Evolutionary conservation across 2,113 vertebrate species (phyloP).

Genomic region (Tragelaphus scriptus): DNA sequence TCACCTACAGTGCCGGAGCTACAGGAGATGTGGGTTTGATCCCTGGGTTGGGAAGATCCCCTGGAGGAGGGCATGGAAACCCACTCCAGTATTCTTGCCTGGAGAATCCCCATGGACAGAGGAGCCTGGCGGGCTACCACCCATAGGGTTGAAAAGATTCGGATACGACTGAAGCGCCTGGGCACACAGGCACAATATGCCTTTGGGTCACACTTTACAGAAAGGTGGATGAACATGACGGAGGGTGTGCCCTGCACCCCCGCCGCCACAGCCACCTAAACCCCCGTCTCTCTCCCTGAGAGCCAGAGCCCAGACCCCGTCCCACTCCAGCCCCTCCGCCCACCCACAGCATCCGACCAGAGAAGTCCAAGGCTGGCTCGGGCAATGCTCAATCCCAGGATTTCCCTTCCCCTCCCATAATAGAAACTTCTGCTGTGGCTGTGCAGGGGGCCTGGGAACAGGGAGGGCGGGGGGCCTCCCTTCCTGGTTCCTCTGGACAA

Average conservation of each 20-base stretch:
- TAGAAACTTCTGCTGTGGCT: not conserved
- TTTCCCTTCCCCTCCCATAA: not conserved
- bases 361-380: not conserved
- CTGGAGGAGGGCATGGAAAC: not conserved
- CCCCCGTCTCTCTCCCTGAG: not conserved
- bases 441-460: not conserved
- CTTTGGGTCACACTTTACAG: not conserved
- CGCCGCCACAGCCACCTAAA: accelerated
- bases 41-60: not conserved
- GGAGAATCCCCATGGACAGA: not conserved
- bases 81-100: not conserved
- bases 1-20: accelerated
- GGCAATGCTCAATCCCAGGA: not conserved
- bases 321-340: no score
- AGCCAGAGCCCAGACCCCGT: not conserved
- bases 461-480: not conserved
- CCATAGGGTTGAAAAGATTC: not conserved
- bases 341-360: accelerated
- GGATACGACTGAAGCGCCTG: not conserved
- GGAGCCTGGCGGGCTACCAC: not conserved
- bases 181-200: not conserved
- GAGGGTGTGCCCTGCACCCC: accelerated
- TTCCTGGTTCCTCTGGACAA: not conserved
- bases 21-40: not conserved
- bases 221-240: accelerated